Evolutionary conservation across 2,797 vertebrate species (phyloP), one percentile per base, ranked within the genome.

Genomic region (Silurus lanzhouensis): DNA sequence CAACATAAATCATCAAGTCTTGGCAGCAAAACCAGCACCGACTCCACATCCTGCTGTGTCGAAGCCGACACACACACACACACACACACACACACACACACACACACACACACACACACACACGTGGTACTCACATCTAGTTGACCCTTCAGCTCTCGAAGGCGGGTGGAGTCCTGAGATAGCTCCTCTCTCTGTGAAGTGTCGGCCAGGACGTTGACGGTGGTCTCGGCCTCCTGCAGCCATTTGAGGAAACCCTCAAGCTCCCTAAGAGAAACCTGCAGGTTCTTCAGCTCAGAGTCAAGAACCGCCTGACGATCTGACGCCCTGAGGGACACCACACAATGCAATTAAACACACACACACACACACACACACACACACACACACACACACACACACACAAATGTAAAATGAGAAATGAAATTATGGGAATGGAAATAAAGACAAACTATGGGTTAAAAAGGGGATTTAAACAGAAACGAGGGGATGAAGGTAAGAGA

Each of bases 171-270:
- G 88, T 98, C 98, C 91, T 96, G 96, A 57, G 94, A 94, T 48
- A 96, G 91, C 72, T 96, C 94, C 91, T 99, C 98, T 90, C 96
- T 95, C 90, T 97, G 95, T 14, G 96, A 96, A 85, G 97, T 96
- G 19, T 98, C 97, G 0, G 94, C 94, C 81, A 99, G 94, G 83
- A 98, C 96, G 7, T 98, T 99, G 81, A 96, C 92, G 0, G 97
- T 97, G 0, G 97, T 96, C 92, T 99, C 98, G 0, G 97, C 97
- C 92, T 99, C 98, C 89, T 97, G 97, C 64, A 98, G 94, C 98
- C 98, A 99, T 90, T 97, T 97, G n/a, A 98, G 94, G 89, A 98
- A 98, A 87, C 92, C 94, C 91, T 99, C 98, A 86, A 99, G 93
- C 90, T 99, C 97, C 89, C 93, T 93, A 70, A 97, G 95, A 58